Evolutionary conservation across 2,113 vertebrate genomes (phyloP).

Genomic region (Myodes glareolus): DNA sequence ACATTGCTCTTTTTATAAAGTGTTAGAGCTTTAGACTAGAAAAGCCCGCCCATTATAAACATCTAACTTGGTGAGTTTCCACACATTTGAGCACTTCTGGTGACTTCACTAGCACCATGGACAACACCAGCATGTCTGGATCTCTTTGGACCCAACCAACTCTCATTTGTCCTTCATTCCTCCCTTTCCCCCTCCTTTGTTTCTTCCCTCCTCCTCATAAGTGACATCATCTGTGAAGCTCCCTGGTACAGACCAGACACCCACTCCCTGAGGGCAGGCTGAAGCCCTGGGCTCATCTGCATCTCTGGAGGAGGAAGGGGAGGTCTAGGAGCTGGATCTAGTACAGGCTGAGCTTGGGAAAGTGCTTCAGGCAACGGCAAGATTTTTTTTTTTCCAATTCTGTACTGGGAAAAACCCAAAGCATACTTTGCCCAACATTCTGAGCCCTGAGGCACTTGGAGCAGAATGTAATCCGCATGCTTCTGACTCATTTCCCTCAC

Average conservation of each 20-base stretch:
- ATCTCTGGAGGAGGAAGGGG: conserved; percentile 69
- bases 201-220: background rate
- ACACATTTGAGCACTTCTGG: background rate
- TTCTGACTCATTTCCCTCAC: conserved; percentile 78
- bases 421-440: conserved; percentile 77
- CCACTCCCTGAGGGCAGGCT: conserved; percentile 29
- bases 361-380: conserved; percentile 73
- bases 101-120: background rate
- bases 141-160: background rate
- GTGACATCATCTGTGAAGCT: background rate
- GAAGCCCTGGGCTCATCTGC: conserved; percentile 64
- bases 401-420: conserved; percentile 78
- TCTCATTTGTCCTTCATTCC: rapidly evolving
- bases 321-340: conserved; percentile 61
- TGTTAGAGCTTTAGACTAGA: background rate
- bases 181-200: rapidly evolving
- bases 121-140: background rate
- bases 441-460: conserved; percentile 75
- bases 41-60: background rate
- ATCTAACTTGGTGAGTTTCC: background rate
- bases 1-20: background rate
- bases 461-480: conserved; percentile 77
- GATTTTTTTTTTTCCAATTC: conserved; percentile 65
- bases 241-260: background rate
- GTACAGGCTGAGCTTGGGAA: conserved; percentile 75